Conservation (phyloP, 2,113 vertebrate species). For the Seriola dumerili region DNA sequence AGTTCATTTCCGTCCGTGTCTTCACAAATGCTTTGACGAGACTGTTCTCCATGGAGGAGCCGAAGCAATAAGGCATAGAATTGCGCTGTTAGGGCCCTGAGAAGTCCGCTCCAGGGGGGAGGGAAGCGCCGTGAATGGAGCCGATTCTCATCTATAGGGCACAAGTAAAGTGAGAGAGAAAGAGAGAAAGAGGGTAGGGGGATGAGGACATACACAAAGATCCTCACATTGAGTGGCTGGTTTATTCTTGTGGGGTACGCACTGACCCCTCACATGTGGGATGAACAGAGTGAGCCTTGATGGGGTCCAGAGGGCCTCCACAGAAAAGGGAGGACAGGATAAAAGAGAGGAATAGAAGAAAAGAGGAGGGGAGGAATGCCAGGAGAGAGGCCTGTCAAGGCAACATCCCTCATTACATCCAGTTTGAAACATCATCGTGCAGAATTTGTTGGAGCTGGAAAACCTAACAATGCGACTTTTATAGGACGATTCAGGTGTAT, state of each 20-base stretch:
- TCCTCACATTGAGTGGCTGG: constrained; percentile 79
- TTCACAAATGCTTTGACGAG: constrained; percentile 69
- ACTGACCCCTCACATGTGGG: constrained; percentile 79
- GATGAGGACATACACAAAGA: constrained; percentile 73
- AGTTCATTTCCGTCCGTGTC: constrained; percentile 68
- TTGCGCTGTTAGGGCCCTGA: constrained; percentile 69
- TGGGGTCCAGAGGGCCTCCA: constrained; percentile 71
- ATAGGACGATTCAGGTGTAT: background rate
- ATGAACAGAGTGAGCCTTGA: constrained; percentile 78
- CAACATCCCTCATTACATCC: constrained; percentile 44
- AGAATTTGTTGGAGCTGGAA: constrained; percentile 17
- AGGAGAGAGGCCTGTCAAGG: constrained; percentile 60
- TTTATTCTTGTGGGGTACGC: constrained; percentile 77
- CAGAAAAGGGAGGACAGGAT: constrained; percentile 61
- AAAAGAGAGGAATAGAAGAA: constrained; percentile 64
- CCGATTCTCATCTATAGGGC: constrained; percentile 77
- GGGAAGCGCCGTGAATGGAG: constrained; percentile 72
- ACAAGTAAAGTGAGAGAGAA: constrained; percentile 60
- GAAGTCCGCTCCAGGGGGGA: constrained; percentile 73
- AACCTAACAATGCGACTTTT: background rate
- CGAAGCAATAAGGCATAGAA: constrained; percentile 78
- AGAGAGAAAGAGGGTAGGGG: constrained; percentile 35
- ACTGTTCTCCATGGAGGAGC: constrained; percentile 66
- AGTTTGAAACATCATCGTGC: background rate
- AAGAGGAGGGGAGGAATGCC: constrained; percentile 57